Percentiles rank a stretch among this genome's conserved stretches.
phyloP scores from a whole-genome alignment of 2,888 invertebrate species.

The Caenorhabditis sp. region DNA sequence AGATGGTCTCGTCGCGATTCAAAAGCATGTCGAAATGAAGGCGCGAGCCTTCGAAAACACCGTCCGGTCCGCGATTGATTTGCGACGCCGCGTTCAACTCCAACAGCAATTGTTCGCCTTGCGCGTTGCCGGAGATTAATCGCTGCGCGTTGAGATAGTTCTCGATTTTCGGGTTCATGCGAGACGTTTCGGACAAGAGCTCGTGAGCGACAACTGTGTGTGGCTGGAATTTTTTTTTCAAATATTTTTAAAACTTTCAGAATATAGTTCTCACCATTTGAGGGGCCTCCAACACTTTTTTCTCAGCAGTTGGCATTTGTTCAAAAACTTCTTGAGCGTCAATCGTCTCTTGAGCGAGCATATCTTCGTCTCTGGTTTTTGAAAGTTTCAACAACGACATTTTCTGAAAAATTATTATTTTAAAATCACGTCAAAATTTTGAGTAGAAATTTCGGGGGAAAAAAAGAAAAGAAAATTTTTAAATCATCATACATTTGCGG shows the following conservation, averaged over 20 bases:
- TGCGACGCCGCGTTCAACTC: slow-evolving; percentile 64
- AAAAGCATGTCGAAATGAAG: slow-evolving; percentile 68
- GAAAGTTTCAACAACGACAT: slow-evolving; percentile 41
- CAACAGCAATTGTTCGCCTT: slow-evolving; percentile 63
- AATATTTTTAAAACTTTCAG: not conserved
- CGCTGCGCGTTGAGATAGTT: slow-evolving; percentile 59
- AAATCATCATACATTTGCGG: slow-evolving; percentile 28
- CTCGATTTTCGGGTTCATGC: slow-evolving; percentile 53
- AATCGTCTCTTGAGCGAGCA: slow-evolving; percentile 28
- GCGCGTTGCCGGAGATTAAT: slow-evolving; percentile 56
- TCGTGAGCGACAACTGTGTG: slow-evolving; percentile 47
- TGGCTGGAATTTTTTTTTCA: slow-evolving; percentile 31
- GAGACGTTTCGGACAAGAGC: slow-evolving; percentile 44
- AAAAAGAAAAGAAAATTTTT: slow-evolving; percentile 6
- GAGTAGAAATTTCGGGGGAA: not conserved
- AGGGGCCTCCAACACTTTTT: slow-evolving; percentile 37
- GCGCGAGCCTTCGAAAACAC: slow-evolving; percentile 60
- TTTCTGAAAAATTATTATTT: slow-evolving; percentile 8
- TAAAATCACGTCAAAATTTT: not conserved
- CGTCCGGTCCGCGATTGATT: slow-evolving; percentile 68
- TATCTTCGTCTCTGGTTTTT: slow-evolving; percentile 44
- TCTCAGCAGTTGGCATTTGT: slow-evolving; percentile 29
- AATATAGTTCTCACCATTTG: slow-evolving; percentile 20
- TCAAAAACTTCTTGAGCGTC: slow-evolving; percentile 15
- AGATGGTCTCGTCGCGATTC: slow-evolving; percentile 62